Evolutionary conservation across 2,797 vertebrate species (phyloP), one percentile per base, ranked within the genome.

Genomic region (Moxostoma hubbsi): DNA sequence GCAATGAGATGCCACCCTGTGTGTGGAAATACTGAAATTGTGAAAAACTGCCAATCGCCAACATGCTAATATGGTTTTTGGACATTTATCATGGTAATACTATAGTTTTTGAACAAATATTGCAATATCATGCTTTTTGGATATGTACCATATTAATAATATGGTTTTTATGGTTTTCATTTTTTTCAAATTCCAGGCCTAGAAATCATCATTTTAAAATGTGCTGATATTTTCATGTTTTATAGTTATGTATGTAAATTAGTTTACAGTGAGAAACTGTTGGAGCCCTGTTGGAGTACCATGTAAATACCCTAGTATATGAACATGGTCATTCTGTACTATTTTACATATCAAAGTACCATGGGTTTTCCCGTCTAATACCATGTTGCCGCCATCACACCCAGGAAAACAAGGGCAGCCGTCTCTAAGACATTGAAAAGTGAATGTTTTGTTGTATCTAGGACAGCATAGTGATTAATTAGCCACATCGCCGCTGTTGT

Each of bases 391-490:
- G 4, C 1, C 36, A 36, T 36, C 36, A 36, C 36, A 36, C 68
- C 51, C 50, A 50, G 12, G 18, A 73, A 79, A 79, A 79, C 59
- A 72, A 50, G 69, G 68, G 51, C 73, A 68, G 13, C 13, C 36
- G 13, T 10, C 50, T 67, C 36, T 10, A 8, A 58, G 67, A 76
- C 67, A 11, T 5, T 51, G 58, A 50, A 82, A 85, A 84, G 66
- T 77, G 18, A 75, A 47, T 81, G 70, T 82, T 83, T 84, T 85
- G 83, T 86, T 84, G 86, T 87, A 93, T 93, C 89, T 91, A 84
- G 91, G 92, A 89, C 90, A 89, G 82, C 81, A 81, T 84, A 91
- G 72, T 88, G 93, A 94, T 94, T 93, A 93, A 94, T 94, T 93
- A 92, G 90, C 90, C 84, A 36, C 86, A 89, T 89, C 84, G 80